phyloP scores from a whole-genome alignment of 2,797 vertebrate genomes.

The Astyanax mexicanus region DNA sequence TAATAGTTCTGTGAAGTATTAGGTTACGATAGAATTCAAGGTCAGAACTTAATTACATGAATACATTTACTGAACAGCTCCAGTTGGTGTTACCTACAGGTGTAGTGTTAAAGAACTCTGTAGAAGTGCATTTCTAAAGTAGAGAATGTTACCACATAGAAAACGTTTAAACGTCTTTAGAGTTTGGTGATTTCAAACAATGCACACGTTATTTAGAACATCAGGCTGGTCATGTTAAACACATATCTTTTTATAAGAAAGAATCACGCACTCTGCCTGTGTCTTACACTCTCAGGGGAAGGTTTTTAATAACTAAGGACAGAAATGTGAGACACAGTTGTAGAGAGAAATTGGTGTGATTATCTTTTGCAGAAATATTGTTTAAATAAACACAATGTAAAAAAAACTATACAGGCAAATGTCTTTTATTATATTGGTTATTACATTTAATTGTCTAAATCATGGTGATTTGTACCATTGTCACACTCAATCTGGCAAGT shows the following conservation, averaged over 20 bases:
- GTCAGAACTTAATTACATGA: not conserved
- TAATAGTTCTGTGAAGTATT: conserved; percentile 30
- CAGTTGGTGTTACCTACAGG: not conserved
- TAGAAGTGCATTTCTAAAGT: not conserved
- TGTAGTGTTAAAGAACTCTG: not conserved
- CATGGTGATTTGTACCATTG: too few relatives aligned
- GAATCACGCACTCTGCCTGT: not conserved
- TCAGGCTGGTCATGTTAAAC: not conserved
- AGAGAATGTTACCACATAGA: too few relatives aligned
- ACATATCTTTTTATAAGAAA: not conserved
- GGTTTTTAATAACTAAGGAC: not conserved
- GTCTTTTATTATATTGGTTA: not conserved
- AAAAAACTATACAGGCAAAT: not conserved
- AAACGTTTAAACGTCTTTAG: not conserved
- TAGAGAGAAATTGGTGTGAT: not conserved
- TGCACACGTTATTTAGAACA: too few relatives aligned
- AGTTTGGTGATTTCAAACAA: not conserved
- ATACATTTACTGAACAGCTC: not conserved
- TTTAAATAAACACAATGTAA: not conserved
- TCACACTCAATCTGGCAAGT: too few relatives aligned
- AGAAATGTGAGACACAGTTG: not conserved
- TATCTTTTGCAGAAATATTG: not conserved
- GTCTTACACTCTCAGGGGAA: not conserved
- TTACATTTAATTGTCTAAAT: too few relatives aligned
- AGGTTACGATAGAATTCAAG: not conserved